phyloP scores from a whole-genome alignment of 2,797 vertebrate species.

The Trachops cirrhosus region DNA sequence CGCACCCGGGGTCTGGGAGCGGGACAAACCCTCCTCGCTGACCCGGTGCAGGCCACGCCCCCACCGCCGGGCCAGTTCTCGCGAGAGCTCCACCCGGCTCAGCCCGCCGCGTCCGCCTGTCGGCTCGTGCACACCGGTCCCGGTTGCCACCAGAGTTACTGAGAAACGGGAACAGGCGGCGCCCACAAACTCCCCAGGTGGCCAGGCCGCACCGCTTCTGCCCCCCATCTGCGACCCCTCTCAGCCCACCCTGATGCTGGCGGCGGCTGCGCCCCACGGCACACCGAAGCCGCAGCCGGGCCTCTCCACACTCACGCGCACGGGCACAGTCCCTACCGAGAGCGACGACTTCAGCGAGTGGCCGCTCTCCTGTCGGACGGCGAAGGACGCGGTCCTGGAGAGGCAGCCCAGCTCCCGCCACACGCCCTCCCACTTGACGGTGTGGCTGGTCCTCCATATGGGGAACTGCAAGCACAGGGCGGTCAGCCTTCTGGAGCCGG shows the following conservation, averaged over 20 bases:
- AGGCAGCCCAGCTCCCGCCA: conserved; percentile 97
- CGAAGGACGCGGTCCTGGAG: conserved; percentile 95
- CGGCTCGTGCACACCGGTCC: fast-evolving
- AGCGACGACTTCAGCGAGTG: conserved; percentile 96
- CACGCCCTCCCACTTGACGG: conserved; percentile 96
- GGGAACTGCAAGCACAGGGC: conserved; percentile 87
- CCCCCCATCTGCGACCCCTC: fast-evolving
- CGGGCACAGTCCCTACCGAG: conserved; percentile 82
- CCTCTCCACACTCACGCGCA: fast-evolving
- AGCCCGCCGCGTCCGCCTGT: not conserved
- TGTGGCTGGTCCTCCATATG: conserved; percentile 91
- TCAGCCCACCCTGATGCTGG: fast-evolving
- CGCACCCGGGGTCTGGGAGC: fast-evolving
- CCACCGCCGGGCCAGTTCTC: fast-evolving
- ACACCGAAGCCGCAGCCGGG: fast-evolving
- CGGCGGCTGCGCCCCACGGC: fast-evolving
- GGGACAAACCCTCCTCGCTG: fast-evolving
- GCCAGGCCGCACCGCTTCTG: fast-evolving
- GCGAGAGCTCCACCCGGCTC: not conserved
- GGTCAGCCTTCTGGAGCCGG: fast-evolving
- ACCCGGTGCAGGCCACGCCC: fast-evolving
- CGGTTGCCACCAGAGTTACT: fast-evolving
- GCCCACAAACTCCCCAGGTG: fast-evolving
- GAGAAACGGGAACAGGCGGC: fast-evolving
- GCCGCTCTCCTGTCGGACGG: conserved; percentile 95